Percentiles rank a stretch among this genome's conserved stretches.
Evolutionary conservation across 2,888 invertebrate genomes (phyloP).

Genomic region (Brassicogethes aeneus): DNA sequence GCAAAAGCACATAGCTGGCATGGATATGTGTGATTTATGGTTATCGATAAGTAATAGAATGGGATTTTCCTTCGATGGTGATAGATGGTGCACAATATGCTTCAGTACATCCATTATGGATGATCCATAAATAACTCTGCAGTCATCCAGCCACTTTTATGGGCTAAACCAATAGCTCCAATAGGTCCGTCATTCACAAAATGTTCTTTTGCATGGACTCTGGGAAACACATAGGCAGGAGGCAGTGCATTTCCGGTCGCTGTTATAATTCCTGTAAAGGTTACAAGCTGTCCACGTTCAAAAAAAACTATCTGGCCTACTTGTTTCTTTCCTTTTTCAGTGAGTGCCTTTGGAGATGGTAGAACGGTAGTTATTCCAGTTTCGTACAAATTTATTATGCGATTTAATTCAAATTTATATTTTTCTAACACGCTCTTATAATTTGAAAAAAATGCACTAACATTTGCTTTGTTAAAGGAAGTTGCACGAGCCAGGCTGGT

Average conservation of each 20-base stretch:
- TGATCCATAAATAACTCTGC: too few species aligned
- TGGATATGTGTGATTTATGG: too few species aligned
- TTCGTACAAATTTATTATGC: constrained; percentile 21
- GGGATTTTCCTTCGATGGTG: too few species aligned
- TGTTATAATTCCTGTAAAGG: background rate
- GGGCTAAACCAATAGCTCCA: too few species aligned
- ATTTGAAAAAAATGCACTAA: constrained; percentile 19
- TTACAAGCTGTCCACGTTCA: background rate
- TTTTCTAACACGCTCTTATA: too few species aligned
- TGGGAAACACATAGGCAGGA: background rate
- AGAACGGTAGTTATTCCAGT: constrained; percentile 22
- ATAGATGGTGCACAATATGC: too few species aligned
- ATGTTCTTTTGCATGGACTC: background rate
- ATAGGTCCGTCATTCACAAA: background rate
- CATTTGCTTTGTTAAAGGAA: constrained; percentile 21
- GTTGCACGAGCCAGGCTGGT: constrained; percentile 19
- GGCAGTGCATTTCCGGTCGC: background rate
- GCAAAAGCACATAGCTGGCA: too few species aligned
- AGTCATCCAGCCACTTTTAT: too few species aligned
- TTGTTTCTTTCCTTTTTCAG: constrained; percentile 8
- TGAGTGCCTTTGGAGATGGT: constrained; percentile 18
- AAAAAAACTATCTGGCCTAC: background rate
- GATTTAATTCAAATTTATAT: constrained; percentile 11
- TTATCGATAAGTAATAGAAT: too few species aligned
- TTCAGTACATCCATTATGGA: too few species aligned